phyloP scores from a whole-genome alignment of 2,797 vertebrate genomes.

The Muraenolepis orangiensis region DNA sequence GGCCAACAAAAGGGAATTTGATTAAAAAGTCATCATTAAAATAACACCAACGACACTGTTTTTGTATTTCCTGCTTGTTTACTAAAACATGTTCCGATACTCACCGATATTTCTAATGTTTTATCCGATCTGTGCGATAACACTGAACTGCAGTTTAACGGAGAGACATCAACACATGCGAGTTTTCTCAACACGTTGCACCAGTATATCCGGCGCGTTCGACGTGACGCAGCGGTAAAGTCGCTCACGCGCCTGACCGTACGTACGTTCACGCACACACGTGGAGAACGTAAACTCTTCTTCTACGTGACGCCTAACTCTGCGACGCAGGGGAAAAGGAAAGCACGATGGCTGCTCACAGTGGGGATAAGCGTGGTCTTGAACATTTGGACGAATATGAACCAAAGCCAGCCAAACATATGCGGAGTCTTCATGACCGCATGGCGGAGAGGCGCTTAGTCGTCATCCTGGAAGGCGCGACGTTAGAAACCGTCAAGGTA shows the following conservation, averaged over 20 bases:
- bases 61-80: background rate
- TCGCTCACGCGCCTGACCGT: background rate
- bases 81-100: conserved; percentile 19
- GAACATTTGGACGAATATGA: conserved; percentile 81
- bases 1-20: background rate
- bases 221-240: conserved; percentile 27
- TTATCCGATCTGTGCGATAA: background rate
- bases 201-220: conserved; percentile 52
- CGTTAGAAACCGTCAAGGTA: conserved; percentile 93
- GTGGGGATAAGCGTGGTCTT: conserved; percentile 73
- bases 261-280: background rate
- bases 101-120: conserved; percentile 34
- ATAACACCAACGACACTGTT: background rate
- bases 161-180: conserved; percentile 52
- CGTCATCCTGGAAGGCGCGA: conserved; percentile 89
- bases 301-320: conserved; percentile 31
- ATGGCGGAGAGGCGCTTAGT: conserved; percentile 80
- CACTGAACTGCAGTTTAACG: background rate
- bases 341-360: conserved; percentile 61
- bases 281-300: background rate
- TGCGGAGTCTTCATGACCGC: conserved; percentile 67
- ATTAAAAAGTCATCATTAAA: background rate
- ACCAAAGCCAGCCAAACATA: conserved; percentile 70
- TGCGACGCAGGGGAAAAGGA: conserved; percentile 38
- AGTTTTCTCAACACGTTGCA: conserved; percentile 59